These are phyloP conservation scores for Podotricha telesiphe DNA, from an alignment of 2,888 invertebrate species.

Conservation along the genomic window DNA sequence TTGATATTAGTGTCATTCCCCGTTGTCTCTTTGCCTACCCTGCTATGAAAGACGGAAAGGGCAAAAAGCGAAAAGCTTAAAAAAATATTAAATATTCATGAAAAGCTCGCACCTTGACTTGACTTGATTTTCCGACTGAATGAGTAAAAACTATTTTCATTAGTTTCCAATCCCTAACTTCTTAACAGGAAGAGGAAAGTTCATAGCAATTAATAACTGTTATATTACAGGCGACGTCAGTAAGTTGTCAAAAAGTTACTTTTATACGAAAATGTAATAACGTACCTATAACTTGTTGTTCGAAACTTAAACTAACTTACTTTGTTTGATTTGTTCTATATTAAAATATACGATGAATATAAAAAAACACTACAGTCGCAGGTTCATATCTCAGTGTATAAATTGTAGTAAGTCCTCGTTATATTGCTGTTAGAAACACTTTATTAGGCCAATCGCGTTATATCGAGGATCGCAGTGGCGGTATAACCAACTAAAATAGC, in stretches of 20 bases:
- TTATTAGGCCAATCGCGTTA: too few relatives aligned
- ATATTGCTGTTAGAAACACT: too few relatives aligned
- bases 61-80: too few relatives aligned
- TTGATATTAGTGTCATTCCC: too few relatives aligned
- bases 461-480: too few relatives aligned
- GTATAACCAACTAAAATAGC: too few relatives aligned
- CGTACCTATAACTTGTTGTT: background rate
- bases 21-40: too few relatives aligned
- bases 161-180: conserved; percentile 5
- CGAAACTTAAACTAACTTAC: background rate
- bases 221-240: conserved; percentile 1
- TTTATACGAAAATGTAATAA: conserved; percentile 7
- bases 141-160: background rate
- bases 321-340: background rate
- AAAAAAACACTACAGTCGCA: too few relatives aligned
- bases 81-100: too few relatives aligned
- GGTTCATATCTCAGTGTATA: too few relatives aligned
- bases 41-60: too few relatives aligned
- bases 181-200: background rate
- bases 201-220: conserved; percentile 5
- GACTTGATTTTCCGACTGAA: background rate
- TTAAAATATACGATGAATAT: background rate
- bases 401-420: too few relatives aligned
- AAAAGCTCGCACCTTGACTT: background rate
- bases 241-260: conserved; percentile 1